These are phyloP conservation scores for Rhagoletis zephyria DNA, from an alignment of 1,140 invertebrate genomes.

Conservation along the genomic window DNA sequence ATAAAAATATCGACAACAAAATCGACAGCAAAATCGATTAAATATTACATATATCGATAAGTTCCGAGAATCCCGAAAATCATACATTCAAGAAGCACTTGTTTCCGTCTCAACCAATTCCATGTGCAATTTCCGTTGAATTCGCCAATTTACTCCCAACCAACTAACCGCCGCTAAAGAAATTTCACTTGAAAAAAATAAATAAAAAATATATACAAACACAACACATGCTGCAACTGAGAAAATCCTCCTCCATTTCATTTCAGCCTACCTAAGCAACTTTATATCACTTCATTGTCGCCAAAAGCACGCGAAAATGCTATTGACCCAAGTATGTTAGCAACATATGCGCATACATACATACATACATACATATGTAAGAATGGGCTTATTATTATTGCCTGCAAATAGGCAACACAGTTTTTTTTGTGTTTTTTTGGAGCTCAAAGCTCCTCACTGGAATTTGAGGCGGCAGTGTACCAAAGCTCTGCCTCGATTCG, in stretches of 20 bases:
- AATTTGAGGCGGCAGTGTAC: neutral
- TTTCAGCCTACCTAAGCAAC: neutral
- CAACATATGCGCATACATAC: neutral
- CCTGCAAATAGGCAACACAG: too few relatives aligned
- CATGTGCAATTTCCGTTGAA: too few relatives aligned
- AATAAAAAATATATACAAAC: neutral
- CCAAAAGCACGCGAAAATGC: neutral
- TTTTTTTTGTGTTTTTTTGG: neutral
- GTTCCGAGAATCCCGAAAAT: too few relatives aligned
- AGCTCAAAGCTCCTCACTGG: neutral
- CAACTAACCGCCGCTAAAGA: too few relatives aligned
- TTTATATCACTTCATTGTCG: neutral
- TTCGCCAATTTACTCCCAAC: too few relatives aligned
- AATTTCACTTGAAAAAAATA: too few relatives aligned
- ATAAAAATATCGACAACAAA: too few relatives aligned
- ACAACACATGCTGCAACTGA: neutral
- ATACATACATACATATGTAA: neutral
- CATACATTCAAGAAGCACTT: too few relatives aligned
- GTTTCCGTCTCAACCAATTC: too few relatives aligned
- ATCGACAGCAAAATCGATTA: too few relatives aligned
- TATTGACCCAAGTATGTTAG: neutral
- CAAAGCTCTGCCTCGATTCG: neutral
- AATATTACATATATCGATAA: too few relatives aligned
- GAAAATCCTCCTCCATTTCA: neutral
- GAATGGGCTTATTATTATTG: neutral